These are phyloP conservation scores for Caligus rogercresseyi DNA, from an alignment of 1,140 invertebrate genomes.

Conservation along the genomic window DNA sequence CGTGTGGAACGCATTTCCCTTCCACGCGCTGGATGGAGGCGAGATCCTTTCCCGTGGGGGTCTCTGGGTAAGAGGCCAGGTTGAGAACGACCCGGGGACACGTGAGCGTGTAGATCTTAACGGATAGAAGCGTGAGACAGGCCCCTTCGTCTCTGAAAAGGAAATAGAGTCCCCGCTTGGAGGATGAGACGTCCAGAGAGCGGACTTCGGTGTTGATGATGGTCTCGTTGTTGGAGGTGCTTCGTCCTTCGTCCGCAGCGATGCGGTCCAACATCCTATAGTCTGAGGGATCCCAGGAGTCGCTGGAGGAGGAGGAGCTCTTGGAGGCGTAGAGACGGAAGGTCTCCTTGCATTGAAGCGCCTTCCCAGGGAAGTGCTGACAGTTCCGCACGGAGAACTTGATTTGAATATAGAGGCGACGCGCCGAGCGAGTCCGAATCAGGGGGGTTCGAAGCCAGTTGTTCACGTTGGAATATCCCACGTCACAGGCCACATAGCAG, in stretches of 20 bases:
- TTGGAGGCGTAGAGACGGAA: constrained; percentile 93
- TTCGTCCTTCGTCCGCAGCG: constrained; percentile 73
- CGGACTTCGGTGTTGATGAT: constrained; percentile 86
- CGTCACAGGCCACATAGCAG: constrained; percentile 92
- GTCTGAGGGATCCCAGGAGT: constrained; percentile 81
- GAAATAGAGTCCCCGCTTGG: constrained; percentile 88
- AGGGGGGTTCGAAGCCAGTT: constrained; percentile 98
- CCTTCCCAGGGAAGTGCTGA: constrained; percentile 73
- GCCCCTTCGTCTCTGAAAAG: constrained; percentile 92
- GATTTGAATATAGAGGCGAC: constrained; percentile 89
- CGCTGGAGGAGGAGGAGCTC: constrained; percentile 70
- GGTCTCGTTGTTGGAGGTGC: constrained; percentile 71
- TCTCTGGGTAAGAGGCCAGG: constrained; percentile 77
- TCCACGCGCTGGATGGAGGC: constrained; percentile 76
- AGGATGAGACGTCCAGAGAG: constrained; percentile 57
- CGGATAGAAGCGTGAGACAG: constrained; percentile 82
- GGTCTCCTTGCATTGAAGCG: constrained; percentile 69
- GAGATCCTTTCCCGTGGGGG: constrained; percentile 69
- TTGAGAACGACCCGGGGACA: constrained; percentile 80
- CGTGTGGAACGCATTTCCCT: constrained; percentile 69
- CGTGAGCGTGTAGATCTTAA: constrained; percentile 87
- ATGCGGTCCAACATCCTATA: constrained; percentile 76
- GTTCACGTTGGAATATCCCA: constrained; percentile 86
- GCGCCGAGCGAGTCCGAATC: constrained; percentile 75
- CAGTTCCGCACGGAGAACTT: constrained; percentile 90